Conservation (phyloP, 2,888 invertebrate species). For the Perithous albicinctus region DNA sequence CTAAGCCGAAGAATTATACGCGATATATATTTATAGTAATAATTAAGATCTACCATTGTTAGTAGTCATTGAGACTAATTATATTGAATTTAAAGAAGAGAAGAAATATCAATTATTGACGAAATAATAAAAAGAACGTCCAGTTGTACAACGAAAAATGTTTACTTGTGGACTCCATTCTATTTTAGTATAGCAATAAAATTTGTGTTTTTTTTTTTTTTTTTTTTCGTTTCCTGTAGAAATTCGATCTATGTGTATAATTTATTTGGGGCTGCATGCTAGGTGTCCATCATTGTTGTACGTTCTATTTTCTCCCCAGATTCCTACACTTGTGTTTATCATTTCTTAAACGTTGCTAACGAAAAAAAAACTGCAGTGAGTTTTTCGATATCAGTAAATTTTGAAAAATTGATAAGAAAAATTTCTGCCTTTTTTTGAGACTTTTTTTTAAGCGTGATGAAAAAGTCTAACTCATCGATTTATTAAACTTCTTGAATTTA, state of each 20-base stretch:
- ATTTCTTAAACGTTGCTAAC: constrained; percentile 1
- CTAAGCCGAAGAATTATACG: constrained; percentile 23
- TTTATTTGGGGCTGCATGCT: constrained; percentile 50
- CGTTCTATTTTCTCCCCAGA: not conserved
- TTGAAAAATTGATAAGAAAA: too few species aligned
- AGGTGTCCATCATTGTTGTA: constrained; percentile 33
- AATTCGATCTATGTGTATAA: constrained; percentile 17
- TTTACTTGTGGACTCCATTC: constrained; percentile 15
- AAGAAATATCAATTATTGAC: constrained; percentile 7
- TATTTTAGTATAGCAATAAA: not conserved
- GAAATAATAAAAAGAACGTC: constrained; percentile 59
- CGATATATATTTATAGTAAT: constrained; percentile 23
- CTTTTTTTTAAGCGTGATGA: too few species aligned
- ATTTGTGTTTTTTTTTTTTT: not conserved
- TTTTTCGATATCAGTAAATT: not conserved
- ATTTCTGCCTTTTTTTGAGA: too few species aligned
- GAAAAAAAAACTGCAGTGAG: not conserved
- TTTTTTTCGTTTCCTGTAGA: constrained; percentile 23
- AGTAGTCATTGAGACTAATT: constrained; percentile 15
- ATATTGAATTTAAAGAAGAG: constrained; percentile 9
- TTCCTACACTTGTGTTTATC: not conserved
- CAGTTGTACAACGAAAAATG: constrained; percentile 3
- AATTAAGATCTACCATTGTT: constrained; percentile 25
- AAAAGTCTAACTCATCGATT: too few species aligned
- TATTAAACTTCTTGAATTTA: too few species aligned